These are phyloP conservation scores for Stegodyphus dumicola DNA, from an alignment of 1,140 invertebrate genomes.

Conservation along the genomic window DNA sequence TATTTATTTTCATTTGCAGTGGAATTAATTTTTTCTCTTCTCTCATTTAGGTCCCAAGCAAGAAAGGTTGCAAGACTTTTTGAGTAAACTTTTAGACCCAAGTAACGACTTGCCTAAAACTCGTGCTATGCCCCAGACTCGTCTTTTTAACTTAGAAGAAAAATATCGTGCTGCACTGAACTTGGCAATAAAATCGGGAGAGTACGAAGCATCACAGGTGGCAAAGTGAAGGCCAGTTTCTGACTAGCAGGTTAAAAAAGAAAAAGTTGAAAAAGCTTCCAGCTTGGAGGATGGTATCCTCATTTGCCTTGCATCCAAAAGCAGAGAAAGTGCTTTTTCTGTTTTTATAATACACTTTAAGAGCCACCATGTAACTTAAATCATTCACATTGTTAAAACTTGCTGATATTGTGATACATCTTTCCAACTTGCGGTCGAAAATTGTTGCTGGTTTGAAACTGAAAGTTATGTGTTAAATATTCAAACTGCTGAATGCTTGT, in stretches of 20 bases:
- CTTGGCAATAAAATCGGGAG: conserved; percentile 6
- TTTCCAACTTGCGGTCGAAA: not conserved
- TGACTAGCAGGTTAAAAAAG: not conserved
- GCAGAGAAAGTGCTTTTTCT: not conserved
- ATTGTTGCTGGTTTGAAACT: conserved; percentile 6
- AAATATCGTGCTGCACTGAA: conserved; percentile 8
- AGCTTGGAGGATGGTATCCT: conserved; percentile 37
- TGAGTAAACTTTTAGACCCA: conserved; percentile 37
- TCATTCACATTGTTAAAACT: not conserved
- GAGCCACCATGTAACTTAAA: not conserved
- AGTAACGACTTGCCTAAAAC: conserved; percentile 26
- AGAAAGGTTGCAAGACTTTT: conserved; percentile 44
- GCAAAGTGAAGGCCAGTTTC: conserved; percentile 17
- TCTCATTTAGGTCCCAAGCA: conserved; percentile 25
- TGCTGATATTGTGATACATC: conserved; percentile 30
- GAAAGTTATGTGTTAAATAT: not conserved
- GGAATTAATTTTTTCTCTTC: not conserved
- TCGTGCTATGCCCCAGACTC: conserved; percentile 1
- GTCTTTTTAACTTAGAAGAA: conserved; percentile 14
- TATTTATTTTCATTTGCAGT: too few species aligned
- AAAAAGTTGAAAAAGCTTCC: not conserved
- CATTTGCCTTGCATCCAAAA: conserved; percentile 15
- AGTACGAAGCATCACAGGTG: conserved; percentile 12
- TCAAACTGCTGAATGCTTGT: not conserved
- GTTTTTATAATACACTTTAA: conserved; percentile 16